A percentile compares a stretch with the other conserved stretches of the same genome.
These are phyloP conservation scores for Enteromius radiatus DNA, from an alignment of 2,797 vertebrate species.

Conservation along the genomic window DNA sequence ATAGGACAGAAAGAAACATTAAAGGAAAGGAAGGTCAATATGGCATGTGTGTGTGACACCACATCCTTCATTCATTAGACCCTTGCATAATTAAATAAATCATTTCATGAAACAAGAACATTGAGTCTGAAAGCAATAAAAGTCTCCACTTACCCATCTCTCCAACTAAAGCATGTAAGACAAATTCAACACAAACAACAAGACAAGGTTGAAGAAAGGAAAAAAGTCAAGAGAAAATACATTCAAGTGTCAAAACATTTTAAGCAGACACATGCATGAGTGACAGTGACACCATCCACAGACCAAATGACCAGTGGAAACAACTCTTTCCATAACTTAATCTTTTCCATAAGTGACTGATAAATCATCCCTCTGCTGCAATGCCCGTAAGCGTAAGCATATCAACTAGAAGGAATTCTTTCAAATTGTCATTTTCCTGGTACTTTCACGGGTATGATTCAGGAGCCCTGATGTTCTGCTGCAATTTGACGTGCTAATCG, in stretches of 20 bases:
- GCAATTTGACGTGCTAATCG: constrained; percentile 34
- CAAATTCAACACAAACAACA: constrained; percentile 50
- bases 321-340: constrained; percentile 48
- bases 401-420: constrained; percentile 22
- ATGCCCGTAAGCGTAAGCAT: constrained; percentile 24
- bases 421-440: constrained; percentile 35
- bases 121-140: constrained; percentile 14
- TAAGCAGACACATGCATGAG: constrained; percentile 51
- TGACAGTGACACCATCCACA: constrained; percentile 54
- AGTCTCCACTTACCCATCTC: constrained; percentile 73
- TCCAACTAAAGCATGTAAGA: constrained; percentile 65
- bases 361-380: constrained; percentile 37
- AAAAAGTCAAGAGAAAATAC: constrained; percentile 4
- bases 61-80: neutral
- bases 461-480: constrained; percentile 16
- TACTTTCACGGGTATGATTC: constrained; percentile 34
- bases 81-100: neutral
- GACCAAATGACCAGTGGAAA: constrained; percentile 53
- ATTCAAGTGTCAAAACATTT: constrained; percentile 35
- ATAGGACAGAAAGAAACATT: neutral
- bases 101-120: neutral
- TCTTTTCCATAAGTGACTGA: constrained; percentile 53
- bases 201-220: constrained; percentile 14
- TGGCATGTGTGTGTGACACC: neutral
- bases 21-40: neutral